phyloP scores from a whole-genome alignment of 2,113 vertebrate genomes.

The Brachyhypopomus occidentalis region DNA sequence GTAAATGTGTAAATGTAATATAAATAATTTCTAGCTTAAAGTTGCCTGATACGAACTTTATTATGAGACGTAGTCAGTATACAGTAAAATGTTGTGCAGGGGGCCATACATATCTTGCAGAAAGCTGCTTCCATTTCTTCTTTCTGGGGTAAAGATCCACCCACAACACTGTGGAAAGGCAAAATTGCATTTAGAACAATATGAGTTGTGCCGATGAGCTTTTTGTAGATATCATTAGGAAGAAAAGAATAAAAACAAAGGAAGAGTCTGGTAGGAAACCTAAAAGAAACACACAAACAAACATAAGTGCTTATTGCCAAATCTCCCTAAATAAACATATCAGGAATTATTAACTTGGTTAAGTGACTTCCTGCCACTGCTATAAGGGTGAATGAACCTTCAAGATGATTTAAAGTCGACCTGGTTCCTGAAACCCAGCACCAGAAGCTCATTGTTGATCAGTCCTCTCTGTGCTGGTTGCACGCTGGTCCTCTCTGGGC shows the following conservation, averaged over 20 bases:
- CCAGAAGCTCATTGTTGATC: background rate
- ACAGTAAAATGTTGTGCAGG: background rate
- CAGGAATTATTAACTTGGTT: background rate
- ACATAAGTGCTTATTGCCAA: background rate
- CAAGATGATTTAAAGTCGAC: slow-evolving; percentile 19
- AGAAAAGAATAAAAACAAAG: no score
- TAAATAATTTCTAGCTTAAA: no score
- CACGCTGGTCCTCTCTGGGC: background rate
- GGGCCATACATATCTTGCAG: no score
- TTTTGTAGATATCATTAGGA: no score
- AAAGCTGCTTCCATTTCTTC: background rate
- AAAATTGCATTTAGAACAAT: no score
- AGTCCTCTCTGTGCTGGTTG: background rate
- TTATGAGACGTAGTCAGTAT: background rate
- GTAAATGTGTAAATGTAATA: no score
- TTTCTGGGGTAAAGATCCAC: background rate
- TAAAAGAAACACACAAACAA: background rate
- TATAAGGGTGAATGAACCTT: slow-evolving; percentile 26
- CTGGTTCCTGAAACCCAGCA: background rate
- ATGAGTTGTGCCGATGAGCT: no score
- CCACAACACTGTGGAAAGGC: no score
- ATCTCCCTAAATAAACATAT: background rate
- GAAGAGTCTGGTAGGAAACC: background rate
- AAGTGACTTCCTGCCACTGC: background rate
- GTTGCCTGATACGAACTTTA: background rate